A percentile compares a stretch with the other conserved stretches of the same genome.
These are phyloP conservation scores for Tiliqua scincoides DNA, from an alignment of 2,113 vertebrate genomes.

Conservation along the genomic window DNA sequence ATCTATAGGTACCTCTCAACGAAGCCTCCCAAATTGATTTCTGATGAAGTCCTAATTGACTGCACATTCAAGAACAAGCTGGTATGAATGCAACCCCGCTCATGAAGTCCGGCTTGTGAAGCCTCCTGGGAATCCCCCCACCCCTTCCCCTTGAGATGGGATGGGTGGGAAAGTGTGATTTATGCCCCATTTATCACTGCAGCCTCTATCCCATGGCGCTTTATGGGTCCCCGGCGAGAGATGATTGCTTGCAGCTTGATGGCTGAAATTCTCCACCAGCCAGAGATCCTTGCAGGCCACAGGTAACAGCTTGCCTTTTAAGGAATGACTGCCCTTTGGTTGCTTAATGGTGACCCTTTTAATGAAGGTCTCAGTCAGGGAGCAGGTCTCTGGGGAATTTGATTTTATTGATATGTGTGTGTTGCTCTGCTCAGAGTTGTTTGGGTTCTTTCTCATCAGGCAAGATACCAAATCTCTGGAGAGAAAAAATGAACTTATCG, in stretches of 20 bases:
- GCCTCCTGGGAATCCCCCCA: constrained; percentile 55
- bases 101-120: constrained; percentile 46
- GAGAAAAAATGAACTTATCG: neutral
- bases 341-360: constrained; percentile 47
- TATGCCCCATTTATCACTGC: constrained; percentile 65
- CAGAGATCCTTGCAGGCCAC: constrained; percentile 24
- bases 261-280: constrained; percentile 46
- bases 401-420: neutral
- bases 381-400: fast-evolving
- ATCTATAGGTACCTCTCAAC: constrained; percentile 85
- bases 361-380: neutral
- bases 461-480: neutral
- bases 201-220: constrained; percentile 65
- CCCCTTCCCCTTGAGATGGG: constrained; percentile 41
- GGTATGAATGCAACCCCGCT: constrained; percentile 67
- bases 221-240: constrained; percentile 75
- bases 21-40: constrained; percentile 84
- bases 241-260: constrained; percentile 60
- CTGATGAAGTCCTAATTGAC: constrained; percentile 87
- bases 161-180: constrained; percentile 68
- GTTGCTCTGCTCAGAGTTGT: fast-evolving
- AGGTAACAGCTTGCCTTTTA: constrained; percentile 65
- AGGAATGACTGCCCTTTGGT: constrained; percentile 27
- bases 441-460: neutral
- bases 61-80: constrained; percentile 73